phyloP scores from a whole-genome alignment of 2,797 vertebrate species.

The Scolopax rusticola region DNA sequence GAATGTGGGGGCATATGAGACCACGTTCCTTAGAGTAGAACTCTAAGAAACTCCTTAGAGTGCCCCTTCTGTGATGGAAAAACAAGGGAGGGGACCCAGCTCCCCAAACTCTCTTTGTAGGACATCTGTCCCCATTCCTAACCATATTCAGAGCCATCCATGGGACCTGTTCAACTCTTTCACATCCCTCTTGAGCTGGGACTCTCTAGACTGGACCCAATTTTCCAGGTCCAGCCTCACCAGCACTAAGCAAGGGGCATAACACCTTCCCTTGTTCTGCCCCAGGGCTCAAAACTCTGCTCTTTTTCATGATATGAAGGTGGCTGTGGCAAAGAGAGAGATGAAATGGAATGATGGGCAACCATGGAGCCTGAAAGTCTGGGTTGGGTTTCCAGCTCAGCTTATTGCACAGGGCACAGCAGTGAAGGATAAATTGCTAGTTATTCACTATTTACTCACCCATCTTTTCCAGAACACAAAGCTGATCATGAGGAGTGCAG shows the following conservation, averaged over 20 bases:
- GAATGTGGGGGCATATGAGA: neutral
- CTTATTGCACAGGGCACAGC: neutral
- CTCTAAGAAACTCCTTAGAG: neutral
- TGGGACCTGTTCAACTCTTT: neutral
- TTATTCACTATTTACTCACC: neutral
- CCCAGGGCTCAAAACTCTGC: neutral
- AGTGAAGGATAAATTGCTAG: neutral
- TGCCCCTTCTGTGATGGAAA: neutral
- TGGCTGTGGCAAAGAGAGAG: neutral
- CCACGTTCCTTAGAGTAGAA: neutral
- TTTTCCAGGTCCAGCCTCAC: neutral
- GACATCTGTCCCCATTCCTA: neutral
- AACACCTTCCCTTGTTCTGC: neutral
- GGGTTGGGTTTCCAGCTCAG: neutral
- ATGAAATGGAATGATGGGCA: neutral
- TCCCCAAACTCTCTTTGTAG: neutral
- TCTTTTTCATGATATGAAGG: neutral
- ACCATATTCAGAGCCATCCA: neutral
- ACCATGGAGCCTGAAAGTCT: neutral
- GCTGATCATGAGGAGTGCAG: neutral
- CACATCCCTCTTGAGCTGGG: neutral
- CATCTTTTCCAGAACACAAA: neutral
- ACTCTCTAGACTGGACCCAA: too few species aligned
- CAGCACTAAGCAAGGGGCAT: fast-evolving
- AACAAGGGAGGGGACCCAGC: fast-evolving